These are phyloP conservation scores for Ellobius talpinus DNA, from an alignment of 2,113 vertebrate species.

Conservation along the genomic window DNA sequence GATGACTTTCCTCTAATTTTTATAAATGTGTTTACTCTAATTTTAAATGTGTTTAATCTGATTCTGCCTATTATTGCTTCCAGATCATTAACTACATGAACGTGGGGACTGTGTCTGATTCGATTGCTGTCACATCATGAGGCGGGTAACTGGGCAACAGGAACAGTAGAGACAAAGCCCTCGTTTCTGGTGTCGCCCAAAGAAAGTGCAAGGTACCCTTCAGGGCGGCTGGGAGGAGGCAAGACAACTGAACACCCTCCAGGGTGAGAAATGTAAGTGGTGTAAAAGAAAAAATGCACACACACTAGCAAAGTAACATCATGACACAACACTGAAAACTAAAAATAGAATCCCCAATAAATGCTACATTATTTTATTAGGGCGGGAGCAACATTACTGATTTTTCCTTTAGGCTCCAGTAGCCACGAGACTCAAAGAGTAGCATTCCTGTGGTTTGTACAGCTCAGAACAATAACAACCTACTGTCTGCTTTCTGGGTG, in stretches of 20 bases:
- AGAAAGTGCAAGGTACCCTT: background rate
- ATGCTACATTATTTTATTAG: background rate
- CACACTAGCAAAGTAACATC: background rate
- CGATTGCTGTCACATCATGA: background rate
- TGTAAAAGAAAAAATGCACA: background rate
- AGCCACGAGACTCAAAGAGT: background rate
- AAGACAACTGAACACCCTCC: background rate
- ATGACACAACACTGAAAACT: background rate
- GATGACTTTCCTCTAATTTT: constrained; percentile 44
- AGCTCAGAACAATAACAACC: background rate
- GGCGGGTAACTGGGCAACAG: fast-evolving
- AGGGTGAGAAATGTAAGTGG: background rate
- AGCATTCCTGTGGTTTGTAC: background rate
- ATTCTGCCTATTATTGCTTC: constrained; percentile 65
- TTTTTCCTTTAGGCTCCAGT: background rate
- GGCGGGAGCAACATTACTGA: background rate
- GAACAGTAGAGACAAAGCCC: too few species aligned
- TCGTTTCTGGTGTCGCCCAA: background rate
- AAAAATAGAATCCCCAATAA: background rate
- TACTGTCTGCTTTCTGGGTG: background rate
- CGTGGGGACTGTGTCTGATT: background rate
- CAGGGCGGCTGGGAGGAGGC: too few species aligned
- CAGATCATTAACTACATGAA: constrained; percentile 58
- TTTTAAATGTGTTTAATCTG: constrained; percentile 66
- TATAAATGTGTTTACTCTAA: constrained; percentile 65